Base-by-base conservation (phyloP, 1,140 invertebrate species). In the Sarcophaga bullata region DNA sequence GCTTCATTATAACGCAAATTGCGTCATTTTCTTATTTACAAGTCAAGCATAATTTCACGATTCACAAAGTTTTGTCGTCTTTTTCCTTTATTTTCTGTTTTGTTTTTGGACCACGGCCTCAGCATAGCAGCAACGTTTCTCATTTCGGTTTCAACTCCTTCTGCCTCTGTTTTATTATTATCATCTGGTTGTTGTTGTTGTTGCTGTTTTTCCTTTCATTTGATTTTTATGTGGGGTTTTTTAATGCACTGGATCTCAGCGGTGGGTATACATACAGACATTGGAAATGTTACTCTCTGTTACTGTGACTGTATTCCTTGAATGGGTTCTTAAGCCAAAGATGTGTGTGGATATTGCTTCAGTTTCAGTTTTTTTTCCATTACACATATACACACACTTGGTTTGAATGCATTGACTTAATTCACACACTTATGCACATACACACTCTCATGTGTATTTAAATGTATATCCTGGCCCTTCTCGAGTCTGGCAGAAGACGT, bases 11-110 rank as follows among this genome's bases (percentile, higher is more conserved):
- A 68, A 68, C 62, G 19, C 62, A 68, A 68, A 68, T 68, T 68
- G 62, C 62, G 62, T 68, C 62, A 68, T 68, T 68, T 68, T 68
- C 62, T 68, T 68, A 68, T 68, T 68, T 68, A 68, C 62, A 68
- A 68, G 62, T 68, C 62, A 68, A 68, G 62, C 62, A 68, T 68
- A 68, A 68, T 68, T 68, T 68, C 62, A 68, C 62, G 62, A 68
- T 68, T 68, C 62, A 68, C 62, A 25, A 68, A 68, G 62, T 68
- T 68, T n/a, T 58, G 15, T 58, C 54, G 54, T 68, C 19, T 68
- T 68, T 17, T 68, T 68, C n/a, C 9, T 13, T 13, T 13, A 6
- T 15, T 19, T 68, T 68, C 62, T 68, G 17, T 19, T 19, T 68
- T n/a, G 25, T 37, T 58, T 5, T n/a, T n/a, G 54, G n/a, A n/a